Evolutionary conservation across 2,888 invertebrate species (phyloP), one percentile per base, ranked within the genome.

Genomic region (Hermaeophaga mercurialis): DNA sequence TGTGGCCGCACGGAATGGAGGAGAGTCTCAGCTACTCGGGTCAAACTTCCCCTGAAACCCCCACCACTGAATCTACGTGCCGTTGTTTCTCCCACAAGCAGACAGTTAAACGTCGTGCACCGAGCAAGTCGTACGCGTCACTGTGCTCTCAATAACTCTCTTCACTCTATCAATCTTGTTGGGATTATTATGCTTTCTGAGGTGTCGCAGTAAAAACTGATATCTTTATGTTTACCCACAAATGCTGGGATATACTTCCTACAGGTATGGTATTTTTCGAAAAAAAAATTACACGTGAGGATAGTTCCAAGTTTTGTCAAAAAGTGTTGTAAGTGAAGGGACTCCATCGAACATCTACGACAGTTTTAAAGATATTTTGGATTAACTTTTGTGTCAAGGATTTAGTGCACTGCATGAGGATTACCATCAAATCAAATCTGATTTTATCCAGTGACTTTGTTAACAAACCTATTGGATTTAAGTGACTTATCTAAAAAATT

Each of bases 171-270:
- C 19, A 54, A 36, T 56, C 28, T 56, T 14, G 18, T 28, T 41
- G 22, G 46, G 33, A 48, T 50, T 59, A 59, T 61, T 63, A 59
- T 66, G 65, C 59, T 65, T 53, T 67, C 64, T 52, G 26, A 65
- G 61, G 67, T 70, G 70, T 64, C 59, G 62, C 50, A 55, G 59
- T 63, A 64, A 62, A 70, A 18, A 62, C 66, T 65, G 68, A 68
- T 66, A 68, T 64, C 73, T 77, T 80, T 80, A 81, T 81, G 80
- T 80, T 76, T 78, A 79, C 81, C 80, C 80, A 81, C 82, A 81
- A 82, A 84, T 83, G 82, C 81, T 85, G 84, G 85, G 85, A 81
- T 84, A 84, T 82, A 85, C 85, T 82, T 79, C 81, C 78, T 85
- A 83, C 81, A 84, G 82, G 81, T 82, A 82, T 11, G 26, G 18